phyloP scores from a whole-genome alignment of 2,113 vertebrate genomes.

The Heliornis fulica region DNA sequence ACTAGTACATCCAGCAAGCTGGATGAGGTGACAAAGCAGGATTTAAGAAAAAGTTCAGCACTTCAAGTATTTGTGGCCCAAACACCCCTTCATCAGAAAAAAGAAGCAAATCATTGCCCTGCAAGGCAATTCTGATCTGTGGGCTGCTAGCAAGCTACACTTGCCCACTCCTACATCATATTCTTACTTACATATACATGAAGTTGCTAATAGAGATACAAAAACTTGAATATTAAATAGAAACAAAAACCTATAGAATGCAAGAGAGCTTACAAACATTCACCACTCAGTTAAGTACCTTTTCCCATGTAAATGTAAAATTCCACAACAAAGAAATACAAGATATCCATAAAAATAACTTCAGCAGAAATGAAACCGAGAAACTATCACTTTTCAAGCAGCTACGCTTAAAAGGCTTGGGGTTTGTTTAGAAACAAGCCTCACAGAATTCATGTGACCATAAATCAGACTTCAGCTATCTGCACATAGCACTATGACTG shows the following conservation, averaged over 20 bases:
- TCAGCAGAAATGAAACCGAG: neutral
- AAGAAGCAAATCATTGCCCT: neutral
- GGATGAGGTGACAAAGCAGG: neutral
- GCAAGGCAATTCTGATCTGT: neutral
- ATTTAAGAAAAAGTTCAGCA: neutral
- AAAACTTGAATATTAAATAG: neutral
- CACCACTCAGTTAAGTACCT: neutral
- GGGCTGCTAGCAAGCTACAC: neutral
- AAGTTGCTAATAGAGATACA: neutral
- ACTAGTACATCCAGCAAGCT: neutral
- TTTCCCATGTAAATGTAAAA: neutral
- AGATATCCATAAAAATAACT: neutral
- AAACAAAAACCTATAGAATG: neutral
- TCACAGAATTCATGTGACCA: neutral
- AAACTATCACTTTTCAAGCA: neutral
- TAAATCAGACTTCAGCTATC: neutral
- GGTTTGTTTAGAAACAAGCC: neutral
- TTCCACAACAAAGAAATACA: neutral
- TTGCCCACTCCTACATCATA: neutral
- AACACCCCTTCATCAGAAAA: neutral
- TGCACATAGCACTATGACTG: neutral
- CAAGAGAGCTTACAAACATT: neutral
- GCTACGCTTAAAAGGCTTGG: neutral
- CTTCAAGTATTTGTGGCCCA: neutral
- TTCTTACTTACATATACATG: neutral